These are phyloP conservation scores for Notolabrus celidotus DNA, from an alignment of 2,797 vertebrate genomes.

Conservation along the genomic window DNA sequence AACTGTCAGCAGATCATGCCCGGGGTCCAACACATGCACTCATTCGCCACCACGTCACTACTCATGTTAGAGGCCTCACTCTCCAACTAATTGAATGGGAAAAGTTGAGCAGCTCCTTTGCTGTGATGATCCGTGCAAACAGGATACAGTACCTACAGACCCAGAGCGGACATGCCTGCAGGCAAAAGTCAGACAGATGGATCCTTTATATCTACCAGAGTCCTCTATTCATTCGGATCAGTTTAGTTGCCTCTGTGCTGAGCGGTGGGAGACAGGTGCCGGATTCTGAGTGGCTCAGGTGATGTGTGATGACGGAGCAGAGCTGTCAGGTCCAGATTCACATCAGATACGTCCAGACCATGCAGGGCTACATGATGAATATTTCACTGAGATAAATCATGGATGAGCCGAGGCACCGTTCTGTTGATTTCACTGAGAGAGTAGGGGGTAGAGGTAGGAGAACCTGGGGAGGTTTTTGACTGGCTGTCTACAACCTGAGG, in stretches of 20 bases:
- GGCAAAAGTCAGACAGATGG: constrained; percentile 78
- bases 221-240: constrained; percentile 77
- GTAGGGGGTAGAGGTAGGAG: constrained; percentile 69
- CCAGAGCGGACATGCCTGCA: constrained; percentile 73
- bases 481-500: constrained; percentile 82
- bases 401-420: constrained; percentile 83
- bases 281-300: constrained; percentile 70
- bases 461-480: constrained; percentile 78
- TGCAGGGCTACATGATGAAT: constrained; percentile 82
- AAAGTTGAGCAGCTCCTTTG: constrained; percentile 71
- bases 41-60: constrained; percentile 36
- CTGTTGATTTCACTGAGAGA: constrained; percentile 84
- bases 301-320: constrained; percentile 81
- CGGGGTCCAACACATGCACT: constrained; percentile 44
- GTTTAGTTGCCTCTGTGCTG: constrained; percentile 74
- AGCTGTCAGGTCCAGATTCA: constrained; percentile 80
- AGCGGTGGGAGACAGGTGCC: constrained; percentile 77
- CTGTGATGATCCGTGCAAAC: constrained; percentile 56
- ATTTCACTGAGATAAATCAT: constrained; percentile 86
- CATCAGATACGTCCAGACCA: constrained; percentile 77
- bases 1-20: constrained; percentile 57
- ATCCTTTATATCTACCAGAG: constrained; percentile 75
- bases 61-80: constrained; percentile 33
- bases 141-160: constrained; percentile 63
- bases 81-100: constrained; percentile 74